Evolutionary conservation across 2,888 invertebrate species (phyloP).

Genomic region (Thymelicus lineola): DNA sequence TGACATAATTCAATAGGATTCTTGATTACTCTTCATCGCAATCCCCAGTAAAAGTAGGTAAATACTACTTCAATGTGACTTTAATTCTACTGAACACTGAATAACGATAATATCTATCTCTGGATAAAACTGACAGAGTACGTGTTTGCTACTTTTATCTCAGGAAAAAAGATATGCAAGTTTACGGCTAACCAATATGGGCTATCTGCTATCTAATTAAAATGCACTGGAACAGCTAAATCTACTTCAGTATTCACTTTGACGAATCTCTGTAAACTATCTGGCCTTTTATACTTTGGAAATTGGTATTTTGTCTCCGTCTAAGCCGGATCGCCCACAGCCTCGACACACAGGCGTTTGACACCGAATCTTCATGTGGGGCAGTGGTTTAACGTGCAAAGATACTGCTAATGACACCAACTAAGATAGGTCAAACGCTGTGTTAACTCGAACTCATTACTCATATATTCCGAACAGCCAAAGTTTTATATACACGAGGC

Average conservation of each 20-base stretch:
- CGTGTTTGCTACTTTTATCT: neutral
- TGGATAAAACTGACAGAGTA: neutral
- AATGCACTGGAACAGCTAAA: slow-evolving; percentile 1
- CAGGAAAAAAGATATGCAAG: neutral
- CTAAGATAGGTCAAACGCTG: slow-evolving; percentile 14
- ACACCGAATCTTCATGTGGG: slow-evolving; percentile 32
- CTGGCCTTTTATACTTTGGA: slow-evolving; percentile 31
- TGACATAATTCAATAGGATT: no score
- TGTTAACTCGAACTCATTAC: slow-evolving; percentile 6
- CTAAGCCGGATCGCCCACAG: slow-evolving; percentile 14
- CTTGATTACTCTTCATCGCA: no score
- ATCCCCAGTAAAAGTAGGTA: no score
- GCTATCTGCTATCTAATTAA: slow-evolving; percentile 10
- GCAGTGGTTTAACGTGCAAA: slow-evolving; percentile 21
- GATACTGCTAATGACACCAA: slow-evolving; percentile 32
- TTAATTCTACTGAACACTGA: no score
- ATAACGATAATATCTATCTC: no score
- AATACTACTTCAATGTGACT: no score
- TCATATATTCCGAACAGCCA: neutral
- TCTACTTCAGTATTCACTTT: slow-evolving; percentile 27
- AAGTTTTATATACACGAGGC: neutral
- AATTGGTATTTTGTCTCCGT: slow-evolving; percentile 28
- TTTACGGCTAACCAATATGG: neutral
- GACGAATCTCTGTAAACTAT: slow-evolving; percentile 11
- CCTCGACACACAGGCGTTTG: slow-evolving; percentile 21